These are phyloP conservation scores for Emys orbicularis DNA, from an alignment of 2,797 vertebrate genomes.

Conservation along the genomic window DNA sequence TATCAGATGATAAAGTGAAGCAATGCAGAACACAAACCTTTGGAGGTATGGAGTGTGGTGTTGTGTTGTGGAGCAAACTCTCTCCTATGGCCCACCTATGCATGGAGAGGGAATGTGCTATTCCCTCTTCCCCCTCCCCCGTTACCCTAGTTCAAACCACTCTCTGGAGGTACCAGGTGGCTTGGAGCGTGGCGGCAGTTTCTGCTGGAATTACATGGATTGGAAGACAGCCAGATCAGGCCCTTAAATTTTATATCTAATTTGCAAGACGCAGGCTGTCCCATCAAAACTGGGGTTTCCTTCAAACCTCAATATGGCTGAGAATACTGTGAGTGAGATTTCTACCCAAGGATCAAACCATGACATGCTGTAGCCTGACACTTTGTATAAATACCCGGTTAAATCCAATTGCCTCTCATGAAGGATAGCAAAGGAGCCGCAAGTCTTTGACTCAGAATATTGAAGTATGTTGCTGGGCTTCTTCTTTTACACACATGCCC, in stretches of 20 bases:
- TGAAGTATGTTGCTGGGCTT: neutral
- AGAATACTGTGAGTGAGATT: neutral
- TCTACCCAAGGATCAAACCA: neutral
- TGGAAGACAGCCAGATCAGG: neutral
- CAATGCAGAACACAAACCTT: neutral
- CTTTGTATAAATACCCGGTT: neutral
- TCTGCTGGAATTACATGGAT: neutral
- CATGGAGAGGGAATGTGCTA: neutral
- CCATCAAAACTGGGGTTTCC: rapidly evolving
- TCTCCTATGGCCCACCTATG: neutral
- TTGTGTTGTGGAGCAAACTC: rapidly evolving
- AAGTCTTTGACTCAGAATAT: neutral
- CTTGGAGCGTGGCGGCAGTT: neutral
- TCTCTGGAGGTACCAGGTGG: neutral
- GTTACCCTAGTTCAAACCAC: neutral
- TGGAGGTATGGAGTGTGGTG: neutral
- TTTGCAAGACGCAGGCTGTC: neutral
- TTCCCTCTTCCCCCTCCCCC: rapidly evolving
- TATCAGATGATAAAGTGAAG: neutral
- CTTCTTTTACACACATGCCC: neutral
- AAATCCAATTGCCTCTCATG: neutral
- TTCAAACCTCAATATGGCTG: neutral
- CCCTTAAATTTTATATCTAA: neutral
- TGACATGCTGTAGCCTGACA: neutral
- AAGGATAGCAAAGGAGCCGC: neutral